A percentile compares a stretch with the other conserved stretches of the same genome.
Evolutionary conservation across 1,140 invertebrate genomes (phyloP).

Genomic region (Solen grandis): DNA sequence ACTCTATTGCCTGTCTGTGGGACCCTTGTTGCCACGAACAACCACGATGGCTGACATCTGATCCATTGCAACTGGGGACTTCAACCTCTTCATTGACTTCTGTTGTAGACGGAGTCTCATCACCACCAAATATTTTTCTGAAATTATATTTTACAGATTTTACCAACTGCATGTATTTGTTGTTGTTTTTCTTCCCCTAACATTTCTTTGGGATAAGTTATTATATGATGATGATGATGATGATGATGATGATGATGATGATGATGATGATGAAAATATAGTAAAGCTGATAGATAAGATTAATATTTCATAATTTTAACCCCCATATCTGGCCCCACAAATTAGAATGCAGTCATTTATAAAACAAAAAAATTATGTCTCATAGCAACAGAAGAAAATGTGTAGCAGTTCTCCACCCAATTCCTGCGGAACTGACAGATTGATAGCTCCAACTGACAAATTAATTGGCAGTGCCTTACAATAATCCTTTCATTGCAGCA

Average conservation of each 20-base stretch:
- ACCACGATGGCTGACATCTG: background rate
- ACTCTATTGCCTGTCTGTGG: constrained; percentile 27
- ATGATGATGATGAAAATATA: background rate
- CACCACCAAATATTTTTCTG: constrained; percentile 46
- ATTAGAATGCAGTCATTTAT: background rate
- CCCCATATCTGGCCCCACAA: background rate
- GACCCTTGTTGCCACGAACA: background rate
- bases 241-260: background rate
- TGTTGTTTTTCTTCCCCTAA: background rate
- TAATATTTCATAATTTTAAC: background rate
- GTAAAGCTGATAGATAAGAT: constrained; percentile 1
- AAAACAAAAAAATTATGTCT: background rate
- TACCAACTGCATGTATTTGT: background rate
- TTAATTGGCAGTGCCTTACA: constrained; percentile 42
- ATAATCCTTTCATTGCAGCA: constrained; percentile 44
- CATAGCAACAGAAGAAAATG: background rate
- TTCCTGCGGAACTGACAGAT: constrained; percentile 31
- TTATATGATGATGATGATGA: background rate
- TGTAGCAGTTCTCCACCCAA: background rate
- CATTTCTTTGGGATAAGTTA: too few species aligned
- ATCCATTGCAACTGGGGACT: background rate
- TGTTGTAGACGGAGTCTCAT: constrained; percentile 6
- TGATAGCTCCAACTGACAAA: constrained; percentile 35
- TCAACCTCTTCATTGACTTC: background rate
- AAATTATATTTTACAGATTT: background rate